Evolutionary conservation across 2,797 vertebrate genomes (phyloP).

Genomic region (Girardinus metallicus): DNA sequence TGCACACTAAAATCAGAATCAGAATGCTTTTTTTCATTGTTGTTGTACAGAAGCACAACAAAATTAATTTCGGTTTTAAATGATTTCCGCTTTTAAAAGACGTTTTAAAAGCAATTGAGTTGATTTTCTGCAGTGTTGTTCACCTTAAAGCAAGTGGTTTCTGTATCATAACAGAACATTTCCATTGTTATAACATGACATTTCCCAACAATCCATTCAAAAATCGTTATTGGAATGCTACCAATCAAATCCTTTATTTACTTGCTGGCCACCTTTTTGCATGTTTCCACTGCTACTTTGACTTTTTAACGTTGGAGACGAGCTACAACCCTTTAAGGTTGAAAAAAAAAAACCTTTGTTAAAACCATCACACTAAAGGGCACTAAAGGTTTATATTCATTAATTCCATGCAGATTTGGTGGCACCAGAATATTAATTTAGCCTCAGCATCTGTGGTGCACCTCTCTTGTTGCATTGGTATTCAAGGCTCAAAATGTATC

Average conservation of each 20-base stretch:
- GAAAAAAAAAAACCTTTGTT: neutral
- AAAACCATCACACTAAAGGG: conserved; percentile 5
- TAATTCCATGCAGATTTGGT: conserved; percentile 36
- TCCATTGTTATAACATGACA: neutral
- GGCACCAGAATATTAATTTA: conserved; percentile 38
- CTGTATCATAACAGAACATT: neutral
- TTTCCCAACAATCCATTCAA: neutral
- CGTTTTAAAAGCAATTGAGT: neutral
- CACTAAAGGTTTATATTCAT: conserved; percentile 39
- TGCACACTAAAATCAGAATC: neutral
- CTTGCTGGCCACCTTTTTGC: neutral
- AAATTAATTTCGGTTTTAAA: too few relatives aligned
- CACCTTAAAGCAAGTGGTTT: neutral
- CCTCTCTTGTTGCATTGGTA: conserved; percentile 12
- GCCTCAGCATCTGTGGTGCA: conserved; percentile 33
- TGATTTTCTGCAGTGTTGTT: neutral
- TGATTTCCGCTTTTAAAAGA: neutral
- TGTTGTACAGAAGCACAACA: too few relatives aligned
- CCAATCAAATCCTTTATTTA: neutral
- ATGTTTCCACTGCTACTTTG: neutral
- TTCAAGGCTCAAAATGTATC: conserved; percentile 27
- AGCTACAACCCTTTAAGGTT: neutral
- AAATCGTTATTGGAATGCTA: neutral
- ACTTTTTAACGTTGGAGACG: neutral
- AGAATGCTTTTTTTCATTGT: too few relatives aligned